phyloP scores from a whole-genome alignment of 2,888 invertebrate species.

The Trissonchulus sp. region DNA sequence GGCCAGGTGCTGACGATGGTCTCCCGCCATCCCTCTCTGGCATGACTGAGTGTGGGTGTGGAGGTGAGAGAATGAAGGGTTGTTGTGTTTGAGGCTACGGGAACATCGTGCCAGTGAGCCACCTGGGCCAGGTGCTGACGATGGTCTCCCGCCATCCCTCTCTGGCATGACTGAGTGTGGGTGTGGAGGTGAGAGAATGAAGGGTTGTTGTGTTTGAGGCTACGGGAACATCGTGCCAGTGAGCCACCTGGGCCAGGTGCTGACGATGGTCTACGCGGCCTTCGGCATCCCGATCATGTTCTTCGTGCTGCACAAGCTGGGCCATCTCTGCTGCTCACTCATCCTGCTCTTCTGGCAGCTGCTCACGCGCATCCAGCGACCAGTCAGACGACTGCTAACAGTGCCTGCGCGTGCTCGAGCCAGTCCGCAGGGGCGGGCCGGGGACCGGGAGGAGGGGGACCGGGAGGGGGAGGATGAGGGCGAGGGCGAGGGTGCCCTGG shows the following conservation, averaged over 20 bases:
- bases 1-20: too few relatives aligned
- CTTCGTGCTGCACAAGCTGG: slow-evolving; percentile 22
- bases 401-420: not conserved
- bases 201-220: too few relatives aligned
- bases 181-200: too few relatives aligned
- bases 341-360: slow-evolving; percentile 16
- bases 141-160: too few relatives aligned
- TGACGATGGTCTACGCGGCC: slow-evolving; percentile 23
- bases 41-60: too few relatives aligned
- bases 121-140: too few relatives aligned
- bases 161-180: too few relatives aligned
- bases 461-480: not conserved
- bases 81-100: too few relatives aligned
- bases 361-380: not conserved
- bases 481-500: not conserved
- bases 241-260: not conserved
- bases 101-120: too few relatives aligned
- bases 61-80: too few relatives aligned
- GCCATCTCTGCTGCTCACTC: not conserved
- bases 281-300: slow-evolving; percentile 26
- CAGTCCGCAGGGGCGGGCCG: not conserved
- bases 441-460: not conserved
- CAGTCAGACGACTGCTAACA: not conserved
- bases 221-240: slow-evolving; percentile 22
- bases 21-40: too few relatives aligned